phyloP scores from a whole-genome alignment of 2,113 vertebrate genomes.

The Odobenus rosmarus region DNA sequence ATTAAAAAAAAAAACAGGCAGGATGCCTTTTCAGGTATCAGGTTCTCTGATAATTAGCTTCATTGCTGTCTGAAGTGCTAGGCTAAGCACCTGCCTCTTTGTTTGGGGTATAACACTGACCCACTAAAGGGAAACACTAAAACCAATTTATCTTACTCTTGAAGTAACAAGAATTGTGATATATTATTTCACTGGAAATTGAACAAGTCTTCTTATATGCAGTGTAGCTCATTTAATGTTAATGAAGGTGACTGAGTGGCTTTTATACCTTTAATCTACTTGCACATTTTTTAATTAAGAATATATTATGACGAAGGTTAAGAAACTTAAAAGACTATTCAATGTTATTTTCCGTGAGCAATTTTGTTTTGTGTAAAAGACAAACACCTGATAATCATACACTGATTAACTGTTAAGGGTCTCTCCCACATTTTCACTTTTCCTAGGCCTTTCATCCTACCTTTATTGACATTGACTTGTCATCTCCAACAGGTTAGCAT shows the following conservation, averaged over 20 bases:
- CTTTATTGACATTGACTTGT: not conserved
- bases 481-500: not conserved
- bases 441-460: not conserved
- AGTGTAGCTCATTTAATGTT: conserved; percentile 56
- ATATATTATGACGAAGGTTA: conserved; percentile 59
- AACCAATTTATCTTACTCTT: conserved; percentile 35
- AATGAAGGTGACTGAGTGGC: conserved; percentile 75
- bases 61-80: not conserved
- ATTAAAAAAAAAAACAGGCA: not conserved
- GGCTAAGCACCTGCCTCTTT: not conserved
- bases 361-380: conserved; percentile 21
- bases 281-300: conserved; percentile 69
- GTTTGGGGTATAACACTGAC: not conserved
- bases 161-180: conserved; percentile 55
- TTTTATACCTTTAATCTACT: conserved; percentile 69
- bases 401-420: not conserved
- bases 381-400: not conserved
- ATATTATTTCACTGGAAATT: conserved; percentile 73
- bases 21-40: not conserved
- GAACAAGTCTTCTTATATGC: conserved; percentile 59
- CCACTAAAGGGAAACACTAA: not conserved
- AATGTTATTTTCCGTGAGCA: not conserved
- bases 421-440: not conserved
- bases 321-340: conserved; percentile 33
- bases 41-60: conserved; percentile 9